Percentiles rank a stretch among this genome's conserved stretches.
phyloP scores from a whole-genome alignment of 2,888 invertebrate genomes.

The Coronaproctus castanopsis region DNA sequence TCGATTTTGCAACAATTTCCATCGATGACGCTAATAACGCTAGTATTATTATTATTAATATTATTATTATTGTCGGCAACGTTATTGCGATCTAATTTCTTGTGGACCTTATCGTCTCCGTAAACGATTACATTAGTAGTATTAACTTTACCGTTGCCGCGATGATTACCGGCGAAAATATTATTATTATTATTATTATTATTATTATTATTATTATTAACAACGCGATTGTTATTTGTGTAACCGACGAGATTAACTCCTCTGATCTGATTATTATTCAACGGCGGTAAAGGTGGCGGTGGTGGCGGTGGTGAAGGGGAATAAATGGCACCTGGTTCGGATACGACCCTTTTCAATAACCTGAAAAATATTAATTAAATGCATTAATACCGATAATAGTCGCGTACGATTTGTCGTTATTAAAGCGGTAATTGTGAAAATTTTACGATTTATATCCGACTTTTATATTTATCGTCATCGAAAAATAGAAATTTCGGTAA shows the following conservation, averaged over 20 bases:
- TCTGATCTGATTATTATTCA: too few species aligned
- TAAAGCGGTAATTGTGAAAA: too few species aligned
- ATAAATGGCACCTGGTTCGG: slow-evolving; percentile 32
- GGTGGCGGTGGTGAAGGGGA: slow-evolving; percentile 49
- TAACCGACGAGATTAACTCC: too few species aligned
- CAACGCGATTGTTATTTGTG: too few species aligned
- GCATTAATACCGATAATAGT: too few species aligned
- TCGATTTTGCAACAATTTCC: too few species aligned
- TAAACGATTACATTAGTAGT: neutral
- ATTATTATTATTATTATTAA: neutral
- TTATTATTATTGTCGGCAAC: neutral
- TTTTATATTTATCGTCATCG: too few species aligned
- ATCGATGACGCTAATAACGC: too few species aligned
- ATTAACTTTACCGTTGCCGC: neutral
- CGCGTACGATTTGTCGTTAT: too few species aligned
- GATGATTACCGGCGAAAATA: neutral
- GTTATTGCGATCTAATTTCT: neutral
- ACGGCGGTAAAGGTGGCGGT: slow-evolving; percentile 30
- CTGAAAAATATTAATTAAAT: slow-evolving; percentile 21
- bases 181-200: neutral
- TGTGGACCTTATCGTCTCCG: neutral
- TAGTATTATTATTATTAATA: too few species aligned
- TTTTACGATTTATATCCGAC: too few species aligned
- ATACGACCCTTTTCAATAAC: slow-evolving; percentile 35
- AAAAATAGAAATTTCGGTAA: too few species aligned